Conservation (phyloP, 2,113 vertebrate species). For the Callithrix jacchus region DNA sequence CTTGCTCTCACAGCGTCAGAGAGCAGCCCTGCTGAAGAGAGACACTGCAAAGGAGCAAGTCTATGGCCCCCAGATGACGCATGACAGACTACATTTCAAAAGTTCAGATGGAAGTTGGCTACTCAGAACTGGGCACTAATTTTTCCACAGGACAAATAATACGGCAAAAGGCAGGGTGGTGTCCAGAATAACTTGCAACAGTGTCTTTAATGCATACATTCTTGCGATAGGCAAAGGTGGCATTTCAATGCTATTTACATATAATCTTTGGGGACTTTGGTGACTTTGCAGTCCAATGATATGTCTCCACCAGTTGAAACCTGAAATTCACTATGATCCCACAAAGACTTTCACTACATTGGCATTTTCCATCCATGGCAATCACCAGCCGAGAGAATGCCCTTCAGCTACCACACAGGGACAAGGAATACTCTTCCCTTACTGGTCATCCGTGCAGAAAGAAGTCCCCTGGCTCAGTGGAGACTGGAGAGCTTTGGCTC, state of each 20-base stretch:
- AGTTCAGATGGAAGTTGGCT: neutral
- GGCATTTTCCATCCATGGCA: neutral
- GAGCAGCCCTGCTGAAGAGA: neutral
- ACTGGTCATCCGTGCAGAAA: neutral
- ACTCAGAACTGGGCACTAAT: neutral
- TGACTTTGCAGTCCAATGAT: neutral
- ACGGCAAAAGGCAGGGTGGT: neutral
- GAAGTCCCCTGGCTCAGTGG: no score
- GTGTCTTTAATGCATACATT: neutral
- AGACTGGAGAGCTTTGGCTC: neutral
- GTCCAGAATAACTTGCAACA: neutral
- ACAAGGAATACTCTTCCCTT: neutral
- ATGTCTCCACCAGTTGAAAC: neutral
- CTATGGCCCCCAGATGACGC: neutral
- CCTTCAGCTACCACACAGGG: neutral
- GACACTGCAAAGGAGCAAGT: neutral
- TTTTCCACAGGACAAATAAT: neutral
- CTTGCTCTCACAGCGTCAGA: rapidly evolving
- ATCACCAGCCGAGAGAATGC: neutral
- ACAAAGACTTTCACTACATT: neutral
- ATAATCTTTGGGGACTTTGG: neutral
- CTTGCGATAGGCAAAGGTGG: neutral
- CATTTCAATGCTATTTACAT: neutral
- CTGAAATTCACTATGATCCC: neutral
- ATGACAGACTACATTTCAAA: neutral